Base-by-base conservation (phyloP, 2,888 invertebrate genomes). In the Amphimallon solstitiale region DNA sequence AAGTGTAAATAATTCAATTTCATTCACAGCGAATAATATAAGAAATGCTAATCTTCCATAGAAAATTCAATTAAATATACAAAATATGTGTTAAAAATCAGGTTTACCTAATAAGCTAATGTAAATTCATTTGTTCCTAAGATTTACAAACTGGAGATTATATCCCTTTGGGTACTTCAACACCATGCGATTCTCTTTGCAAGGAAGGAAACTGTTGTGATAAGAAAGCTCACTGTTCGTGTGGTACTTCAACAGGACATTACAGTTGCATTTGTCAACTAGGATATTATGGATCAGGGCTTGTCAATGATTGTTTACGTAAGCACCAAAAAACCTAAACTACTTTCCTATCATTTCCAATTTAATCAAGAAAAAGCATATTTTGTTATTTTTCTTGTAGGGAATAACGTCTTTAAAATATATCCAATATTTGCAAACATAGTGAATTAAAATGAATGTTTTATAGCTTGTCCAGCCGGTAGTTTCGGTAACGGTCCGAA, bases 171-270 rank as follows among this genome's bases (percentile, higher is more conserved):
- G 80, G 81, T 3, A 76, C 82, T 68, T 73, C 78, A 4, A 76
- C 78, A 43, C 82, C 85, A 15, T 90, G 90, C 75, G 80, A 85
- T 71, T 76, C 79, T 45, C 79, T 90, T 15, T 90, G 90, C 73
- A 78, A 79, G 65, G 75, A 71, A 17, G 76, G 75, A 1, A 76
- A 80, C 56, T 90, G 90, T 74, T 91, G 90, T 74, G 88, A 90
- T 76, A 74, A 78, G 7, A 81, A 84, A 65, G 89, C 90, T 1
- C 80, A 83, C 10, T 91, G 90, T 75, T 84, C 86, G 9, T 91
- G 91, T 75, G 90, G 89, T 0, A 88, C 87, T 2, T 86, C 88
- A 14, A 89, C 89, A 0, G 91, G 90, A 0, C 88, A 88, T 73
- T 90, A 89, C 74, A 85, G 87, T n/a, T 91, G 91, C 72, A 79